Conservation (phyloP, 2,888 invertebrate species). For the Drosophila eohydei region DNA sequence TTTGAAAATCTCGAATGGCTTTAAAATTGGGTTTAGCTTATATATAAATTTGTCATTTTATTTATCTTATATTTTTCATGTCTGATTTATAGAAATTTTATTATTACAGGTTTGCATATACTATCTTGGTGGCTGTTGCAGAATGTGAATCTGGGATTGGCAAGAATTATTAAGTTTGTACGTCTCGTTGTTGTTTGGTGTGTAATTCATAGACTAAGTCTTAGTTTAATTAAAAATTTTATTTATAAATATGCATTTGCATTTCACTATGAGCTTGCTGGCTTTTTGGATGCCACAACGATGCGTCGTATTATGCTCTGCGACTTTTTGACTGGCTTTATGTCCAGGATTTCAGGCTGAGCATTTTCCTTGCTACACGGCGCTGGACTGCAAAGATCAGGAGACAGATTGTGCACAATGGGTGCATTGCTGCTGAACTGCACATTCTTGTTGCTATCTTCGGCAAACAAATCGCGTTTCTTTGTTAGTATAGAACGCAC, state of each 20-base stretch:
- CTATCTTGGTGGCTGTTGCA: neutral
- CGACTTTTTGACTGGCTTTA: slow-evolving; percentile 73
- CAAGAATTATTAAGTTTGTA: slow-evolving; percentile 46
- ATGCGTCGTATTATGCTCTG: slow-evolving; percentile 75
- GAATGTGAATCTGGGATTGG: slow-evolving; percentile 1
- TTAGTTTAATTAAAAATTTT: slow-evolving; percentile 33
- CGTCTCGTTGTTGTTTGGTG: slow-evolving; percentile 35
- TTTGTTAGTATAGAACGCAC: slow-evolving; percentile 62
- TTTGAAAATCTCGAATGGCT: too few relatives aligned
- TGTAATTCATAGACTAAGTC: slow-evolving; percentile 43
- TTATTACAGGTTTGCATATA: slow-evolving; percentile 12
- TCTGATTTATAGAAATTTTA: neutral
- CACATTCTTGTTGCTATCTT: slow-evolving; percentile 72
- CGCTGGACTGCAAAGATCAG: slow-evolving; percentile 7
- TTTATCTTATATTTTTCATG: neutral
- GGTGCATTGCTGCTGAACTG: slow-evolving; percentile 68
- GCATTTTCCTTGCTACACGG: slow-evolving; percentile 50
- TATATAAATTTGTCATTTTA: neutral
- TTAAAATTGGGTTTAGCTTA: too few relatives aligned
- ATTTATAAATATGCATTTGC: slow-evolving; percentile 11
- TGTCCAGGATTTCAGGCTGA: slow-evolving; percentile 38
- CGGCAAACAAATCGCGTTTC: slow-evolving; percentile 65
- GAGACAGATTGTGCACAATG: slow-evolving; percentile 65
- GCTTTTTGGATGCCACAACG: slow-evolving; percentile 70
- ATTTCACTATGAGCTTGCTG: slow-evolving; percentile 17